phyloP scores from a whole-genome alignment of 2,888 invertebrate species.

The Ophion obscuratus region DNA sequence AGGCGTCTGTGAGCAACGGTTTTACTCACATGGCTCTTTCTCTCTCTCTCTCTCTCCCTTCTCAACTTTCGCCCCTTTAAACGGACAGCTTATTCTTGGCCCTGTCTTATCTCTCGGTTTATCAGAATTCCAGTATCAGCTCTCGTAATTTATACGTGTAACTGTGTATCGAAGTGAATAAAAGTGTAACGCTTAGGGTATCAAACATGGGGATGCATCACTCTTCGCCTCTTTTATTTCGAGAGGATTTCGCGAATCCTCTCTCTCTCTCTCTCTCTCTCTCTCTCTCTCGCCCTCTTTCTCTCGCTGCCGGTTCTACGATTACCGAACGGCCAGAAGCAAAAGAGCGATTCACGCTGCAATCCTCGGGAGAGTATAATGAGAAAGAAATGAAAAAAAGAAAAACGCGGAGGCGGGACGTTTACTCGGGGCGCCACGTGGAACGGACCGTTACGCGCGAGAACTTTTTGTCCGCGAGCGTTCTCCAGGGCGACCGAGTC shows the following conservation, averaged over 20 bases:
- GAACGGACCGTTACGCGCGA: constrained; percentile 82
- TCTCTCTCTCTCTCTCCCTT: neutral
- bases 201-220: constrained; percentile 35
- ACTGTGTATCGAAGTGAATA: constrained; percentile 18
- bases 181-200: constrained; percentile 15
- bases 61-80: constrained; percentile 33
- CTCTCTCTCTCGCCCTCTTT: neutral
- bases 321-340: constrained; percentile 36
- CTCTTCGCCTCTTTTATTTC: constrained; percentile 32
- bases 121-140: constrained; percentile 44
- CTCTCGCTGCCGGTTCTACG: neutral
- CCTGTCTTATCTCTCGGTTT: constrained; percentile 29
- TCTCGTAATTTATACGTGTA: constrained; percentile 3
- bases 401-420: constrained; percentile 75
- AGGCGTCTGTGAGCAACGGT: constrained; percentile 64
- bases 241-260: constrained; percentile 10
- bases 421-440: constrained; percentile 82
- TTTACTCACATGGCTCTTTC: constrained; percentile 24
- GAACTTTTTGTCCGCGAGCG: constrained; percentile 68
- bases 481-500: constrained; percentile 56
- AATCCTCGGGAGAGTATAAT: constrained; percentile 37
- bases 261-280: neutral
- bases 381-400: constrained; percentile 41
- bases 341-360: constrained; percentile 20
- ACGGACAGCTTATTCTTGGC: constrained; percentile 6